Percentiles rank a stretch among this genome's conserved stretches.
Evolutionary conservation across 2,888 invertebrate genomes (phyloP).

Genomic region (Pherbina coryleti): DNA sequence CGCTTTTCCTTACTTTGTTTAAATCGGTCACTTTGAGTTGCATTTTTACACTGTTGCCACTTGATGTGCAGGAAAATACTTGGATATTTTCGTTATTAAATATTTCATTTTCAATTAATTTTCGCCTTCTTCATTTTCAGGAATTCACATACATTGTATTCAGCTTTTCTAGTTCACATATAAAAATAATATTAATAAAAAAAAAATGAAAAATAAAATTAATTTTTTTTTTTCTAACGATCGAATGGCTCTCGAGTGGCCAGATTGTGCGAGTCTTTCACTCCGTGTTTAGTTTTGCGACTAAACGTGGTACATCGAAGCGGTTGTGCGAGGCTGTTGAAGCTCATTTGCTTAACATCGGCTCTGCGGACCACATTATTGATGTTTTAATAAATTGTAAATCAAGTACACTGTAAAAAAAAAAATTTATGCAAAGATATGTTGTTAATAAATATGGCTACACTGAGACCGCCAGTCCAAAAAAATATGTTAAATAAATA

Average conservation of each 20-base stretch:
- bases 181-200: too few species aligned
- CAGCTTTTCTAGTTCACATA: neutral
- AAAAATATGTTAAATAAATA: too few species aligned
- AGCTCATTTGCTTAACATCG: slow-evolving; percentile 49
- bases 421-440: neutral
- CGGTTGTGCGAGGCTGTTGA: slow-evolving; percentile 31
- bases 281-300: slow-evolving; percentile 47
- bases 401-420: slow-evolving; percentile 40
- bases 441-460: neutral
- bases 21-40: neutral
- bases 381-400: slow-evolving; percentile 45
- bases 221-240: slow-evolving; percentile 24
- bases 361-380: slow-evolving; percentile 37
- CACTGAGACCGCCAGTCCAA: too few species aligned
- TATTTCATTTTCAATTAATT: neutral
- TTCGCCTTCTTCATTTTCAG: neutral
- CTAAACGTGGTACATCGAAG: slow-evolving; percentile 43
- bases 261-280: slow-evolving; percentile 42
- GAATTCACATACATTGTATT: neutral
- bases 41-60: neutral
- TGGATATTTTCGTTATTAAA: neutral
- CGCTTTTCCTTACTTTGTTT: slow-evolving; percentile 15
- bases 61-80: neutral
- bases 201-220: neutral
- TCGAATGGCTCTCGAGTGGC: slow-evolving; percentile 29